A percentile compares a stretch with the other conserved stretches of the same genome.
These are phyloP conservation scores for Conistra vaccinii DNA, from an alignment of 2,888 invertebrate genomes.

Conservation along the genomic window DNA sequence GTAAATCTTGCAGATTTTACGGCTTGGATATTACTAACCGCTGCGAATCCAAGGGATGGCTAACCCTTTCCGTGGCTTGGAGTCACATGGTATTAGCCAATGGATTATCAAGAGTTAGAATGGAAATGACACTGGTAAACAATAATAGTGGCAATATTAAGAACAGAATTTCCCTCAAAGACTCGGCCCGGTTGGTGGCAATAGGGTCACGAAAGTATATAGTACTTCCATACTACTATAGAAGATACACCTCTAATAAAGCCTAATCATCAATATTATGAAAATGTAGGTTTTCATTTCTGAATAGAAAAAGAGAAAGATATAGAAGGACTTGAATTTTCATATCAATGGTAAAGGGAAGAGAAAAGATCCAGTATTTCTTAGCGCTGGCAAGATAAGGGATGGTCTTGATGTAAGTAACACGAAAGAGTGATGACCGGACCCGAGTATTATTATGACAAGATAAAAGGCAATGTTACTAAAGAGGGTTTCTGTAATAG, in stretches of 20 bases:
- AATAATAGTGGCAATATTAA: not conserved
- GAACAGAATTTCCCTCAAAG: not conserved
- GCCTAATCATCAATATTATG: not conserved
- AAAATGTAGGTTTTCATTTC: not conserved
- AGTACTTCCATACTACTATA: too few relatives aligned
- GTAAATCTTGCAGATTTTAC: conserved; percentile 8
- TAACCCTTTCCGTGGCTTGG: conserved; percentile 9
- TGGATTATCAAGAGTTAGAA: conserved; percentile 17
- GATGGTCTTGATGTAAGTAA: conserved; percentile 8
- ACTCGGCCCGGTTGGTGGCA: not conserved
- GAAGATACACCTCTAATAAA: too few relatives aligned
- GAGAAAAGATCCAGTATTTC: not conserved
- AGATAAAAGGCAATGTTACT: conserved; percentile 14
- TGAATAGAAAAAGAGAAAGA: not conserved
- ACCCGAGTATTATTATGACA: conserved; percentile 17
- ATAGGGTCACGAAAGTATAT: too few relatives aligned
- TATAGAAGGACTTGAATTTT: not conserved
- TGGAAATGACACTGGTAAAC: not conserved
- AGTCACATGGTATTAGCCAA: conserved; percentile 11
- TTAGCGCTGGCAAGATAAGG: conserved; percentile 7
- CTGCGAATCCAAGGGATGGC: conserved; percentile 1
- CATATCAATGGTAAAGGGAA: not conserved
- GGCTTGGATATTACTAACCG: not conserved
- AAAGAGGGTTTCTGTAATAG: conserved; percentile 1
- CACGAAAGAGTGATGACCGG: conserved; percentile 14